Conservation (phyloP, 2,888 invertebrate species). For the Drosophila mercatorum region DNA sequence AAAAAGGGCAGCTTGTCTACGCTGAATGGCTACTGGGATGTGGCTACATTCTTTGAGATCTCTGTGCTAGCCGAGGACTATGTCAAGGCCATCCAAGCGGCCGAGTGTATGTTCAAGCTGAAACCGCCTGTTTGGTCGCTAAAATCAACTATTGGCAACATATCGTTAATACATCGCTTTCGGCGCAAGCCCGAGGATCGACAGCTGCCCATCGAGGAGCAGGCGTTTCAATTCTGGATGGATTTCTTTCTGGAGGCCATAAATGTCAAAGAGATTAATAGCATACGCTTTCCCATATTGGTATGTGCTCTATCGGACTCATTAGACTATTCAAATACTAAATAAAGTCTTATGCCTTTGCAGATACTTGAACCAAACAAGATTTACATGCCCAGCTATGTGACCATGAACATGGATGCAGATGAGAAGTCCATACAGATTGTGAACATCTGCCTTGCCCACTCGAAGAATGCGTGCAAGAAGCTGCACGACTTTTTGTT, state of each 20-base stretch:
- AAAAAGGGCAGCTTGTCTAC: slow-evolving; percentile 97
- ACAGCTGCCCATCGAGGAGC: slow-evolving; percentile 91
- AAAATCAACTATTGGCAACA: slow-evolving; percentile 98
- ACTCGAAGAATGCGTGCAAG: slow-evolving; percentile 90
- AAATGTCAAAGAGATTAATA: slow-evolving; percentile 91
- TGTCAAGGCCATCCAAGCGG: slow-evolving; percentile 97
- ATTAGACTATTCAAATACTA: neutral
- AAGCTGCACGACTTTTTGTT: slow-evolving; percentile 98
- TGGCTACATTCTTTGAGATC: slow-evolving; percentile 99
- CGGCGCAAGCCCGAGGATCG: slow-evolving; percentile 91
- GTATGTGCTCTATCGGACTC: slow-evolving; percentile 56
- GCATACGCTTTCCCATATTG: slow-evolving; percentile 92
- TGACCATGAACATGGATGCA: slow-evolving; percentile 97
- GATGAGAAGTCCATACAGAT: slow-evolving; percentile 97
- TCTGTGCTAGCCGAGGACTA: slow-evolving; percentile 99
- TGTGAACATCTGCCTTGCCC: slow-evolving; percentile 92
- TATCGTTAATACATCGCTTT: slow-evolving; percentile 95
- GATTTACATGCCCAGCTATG: slow-evolving; percentile 97
- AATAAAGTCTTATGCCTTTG: neutral
- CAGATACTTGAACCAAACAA: slow-evolving; percentile 95
- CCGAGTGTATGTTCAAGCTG: slow-evolving; percentile 95
- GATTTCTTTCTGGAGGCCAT: slow-evolving; percentile 99
- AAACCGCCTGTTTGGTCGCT: slow-evolving; percentile 97
- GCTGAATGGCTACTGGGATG: slow-evolving; percentile 99
- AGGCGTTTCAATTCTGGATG: slow-evolving; percentile 98